Conservation (phyloP, 2,888 invertebrate species). For the Prenolepis imparis region DNA sequence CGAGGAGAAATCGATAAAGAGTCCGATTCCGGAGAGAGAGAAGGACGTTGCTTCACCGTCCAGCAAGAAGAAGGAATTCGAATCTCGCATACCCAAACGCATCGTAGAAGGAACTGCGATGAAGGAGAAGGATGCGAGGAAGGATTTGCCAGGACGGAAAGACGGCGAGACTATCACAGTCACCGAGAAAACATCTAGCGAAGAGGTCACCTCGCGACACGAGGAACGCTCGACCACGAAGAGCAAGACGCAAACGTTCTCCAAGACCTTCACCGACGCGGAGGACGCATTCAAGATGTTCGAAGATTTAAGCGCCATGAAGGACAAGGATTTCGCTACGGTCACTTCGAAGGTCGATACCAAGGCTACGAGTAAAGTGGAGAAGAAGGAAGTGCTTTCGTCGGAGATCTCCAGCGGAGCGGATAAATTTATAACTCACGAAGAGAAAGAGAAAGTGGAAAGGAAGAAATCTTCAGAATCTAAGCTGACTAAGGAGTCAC, state of each 20-base stretch:
- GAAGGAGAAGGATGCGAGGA: conserved; percentile 69
- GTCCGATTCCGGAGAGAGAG: neutral
- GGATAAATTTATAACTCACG: conserved; percentile 79
- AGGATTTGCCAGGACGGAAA: conserved; percentile 66
- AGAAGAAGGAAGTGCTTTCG: conserved; percentile 79
- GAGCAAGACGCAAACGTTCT: conserved; percentile 76
- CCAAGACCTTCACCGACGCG: conserved; percentile 76
- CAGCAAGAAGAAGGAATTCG: conserved; percentile 76
- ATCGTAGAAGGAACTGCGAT: conserved; percentile 55
- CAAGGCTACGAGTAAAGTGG: conserved; percentile 75
- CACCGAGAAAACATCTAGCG: conserved; percentile 79
- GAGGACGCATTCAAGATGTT: conserved; percentile 76
- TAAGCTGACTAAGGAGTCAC: conserved; percentile 77
- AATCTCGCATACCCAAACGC: conserved; percentile 81
- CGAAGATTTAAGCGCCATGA: conserved; percentile 71
- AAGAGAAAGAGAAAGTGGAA: conserved; percentile 79
- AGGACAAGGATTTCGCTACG: conserved; percentile 69
- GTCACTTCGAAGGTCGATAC: conserved; percentile 81
- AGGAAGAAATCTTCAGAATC: conserved; percentile 79
- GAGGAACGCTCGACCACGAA: conserved; percentile 77
- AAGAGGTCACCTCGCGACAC: conserved; percentile 77
- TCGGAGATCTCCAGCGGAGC: conserved; percentile 79
- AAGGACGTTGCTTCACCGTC: conserved; percentile 53
- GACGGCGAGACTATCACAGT: conserved; percentile 71
- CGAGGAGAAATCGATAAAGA: conserved; percentile 26